Conservation (phyloP, 2,888 invertebrate species). For the Campoplex nolae region DNA sequence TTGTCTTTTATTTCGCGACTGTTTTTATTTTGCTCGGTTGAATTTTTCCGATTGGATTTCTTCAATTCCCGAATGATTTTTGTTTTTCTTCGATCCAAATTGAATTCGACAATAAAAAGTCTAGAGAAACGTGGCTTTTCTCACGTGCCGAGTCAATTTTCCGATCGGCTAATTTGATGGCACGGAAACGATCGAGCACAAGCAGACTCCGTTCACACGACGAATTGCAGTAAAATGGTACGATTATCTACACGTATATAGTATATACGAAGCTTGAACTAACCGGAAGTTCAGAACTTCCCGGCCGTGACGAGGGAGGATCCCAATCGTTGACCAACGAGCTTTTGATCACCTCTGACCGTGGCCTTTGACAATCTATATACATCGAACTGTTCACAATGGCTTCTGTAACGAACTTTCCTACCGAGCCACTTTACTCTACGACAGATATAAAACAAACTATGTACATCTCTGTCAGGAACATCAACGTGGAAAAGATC, state of each 20-base stretch:
- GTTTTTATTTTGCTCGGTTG: neutral
- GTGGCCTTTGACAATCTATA: conserved; percentile 41
- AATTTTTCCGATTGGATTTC: neutral
- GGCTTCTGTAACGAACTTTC: conserved; percentile 65
- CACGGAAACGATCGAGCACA: conserved; percentile 22
- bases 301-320: conserved; percentile 30
- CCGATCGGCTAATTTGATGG: conserved; percentile 53
- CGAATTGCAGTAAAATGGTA: conserved; percentile 28
- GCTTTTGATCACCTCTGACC: conserved; percentile 64
- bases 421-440: conserved; percentile 56
- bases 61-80: neutral
- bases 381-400: conserved; percentile 55
- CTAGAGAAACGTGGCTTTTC: neutral
- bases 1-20: neutral
- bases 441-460: conserved; percentile 39
- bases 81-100: neutral
- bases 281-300: conserved; percentile 62
- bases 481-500: conserved; percentile 38
- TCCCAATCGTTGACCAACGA: conserved; percentile 62
- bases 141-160: conserved; percentile 47
- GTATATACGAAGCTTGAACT: conserved; percentile 37
- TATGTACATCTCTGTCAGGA: conserved; percentile 14
- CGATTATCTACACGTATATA: conserved; percentile 18
- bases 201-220: conserved; percentile 40
- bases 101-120: conserved; percentile 35